Base-by-base conservation (phyloP, 1,140 invertebrate genomes). In the Papilio machaon region DNA sequence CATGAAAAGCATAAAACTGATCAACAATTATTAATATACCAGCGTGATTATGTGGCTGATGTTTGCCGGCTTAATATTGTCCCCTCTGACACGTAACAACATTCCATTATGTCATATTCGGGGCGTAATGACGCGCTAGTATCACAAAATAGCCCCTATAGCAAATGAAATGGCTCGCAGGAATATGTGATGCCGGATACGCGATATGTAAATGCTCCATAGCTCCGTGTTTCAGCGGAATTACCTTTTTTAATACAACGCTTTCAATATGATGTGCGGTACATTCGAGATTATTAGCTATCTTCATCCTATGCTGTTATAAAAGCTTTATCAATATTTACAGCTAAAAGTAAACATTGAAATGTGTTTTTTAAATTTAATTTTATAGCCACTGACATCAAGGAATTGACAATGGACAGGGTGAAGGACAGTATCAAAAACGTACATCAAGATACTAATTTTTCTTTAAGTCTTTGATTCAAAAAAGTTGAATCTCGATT, bases 51-150 rank as follows among this genome's bases (percentile, higher is more conserved):
- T 85, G 85, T 84, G 77, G 77, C 77, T 54, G 76, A 60, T 84
- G 75, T 85, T 74, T 82, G 79, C 80, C 60, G 82, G 80, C 82
- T 82, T 85, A 82, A 84, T 86, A 84, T 70, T 67, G 83, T 81
- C 84, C 85, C 83, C 81, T 83, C 80, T 82, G 83, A 87, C 85
- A 85, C 87, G 84, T 85, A 78, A 87, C 86, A 85, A 80, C 78
- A 83, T 80, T 83, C 83, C 78, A 86, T 86, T 87, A 85, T 82
- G 85, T 87, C 85, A 86, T 88, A 85, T 87, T 88, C 75, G 84
- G 83, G 85, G 82, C 82, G 85, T 88, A 88, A 90, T 86, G 84
- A 85, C 81, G 82, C 79, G 83, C 83, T 85, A 85, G 83, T 80
- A 83, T 84, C 83, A 83, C 77, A 82, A 86, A 86, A 89, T 87